Base-by-base conservation (phyloP, 2,888 invertebrate species). In the Lacanobia oleracea region DNA sequence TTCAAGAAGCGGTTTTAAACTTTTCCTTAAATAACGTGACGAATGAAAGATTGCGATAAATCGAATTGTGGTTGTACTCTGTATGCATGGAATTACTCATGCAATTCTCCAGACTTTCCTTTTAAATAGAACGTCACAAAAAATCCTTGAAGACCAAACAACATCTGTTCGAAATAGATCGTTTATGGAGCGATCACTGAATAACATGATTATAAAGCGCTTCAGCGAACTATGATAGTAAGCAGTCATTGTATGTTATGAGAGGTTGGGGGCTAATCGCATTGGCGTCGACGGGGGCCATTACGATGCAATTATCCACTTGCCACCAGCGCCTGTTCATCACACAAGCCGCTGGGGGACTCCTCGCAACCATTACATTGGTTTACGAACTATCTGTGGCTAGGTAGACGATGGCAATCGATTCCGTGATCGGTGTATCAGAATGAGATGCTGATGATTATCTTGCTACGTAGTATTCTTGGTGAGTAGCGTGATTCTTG, bases 221-320 rank as follows among this genome's bases (percentile, higher is more conserved):
- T 67, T 54, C 70, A 71, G 77, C 73, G 75, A 78, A 72, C 64
- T 77, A 61, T 67, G 48, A 45, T 33, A 59, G 54, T 65, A 68
- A 62, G 67, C 65, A 81, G 83, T 72, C 77, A 82, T 82, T 77
- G 80, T 85, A 85, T 87, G 76, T 85, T 80, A 85, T 77, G 78
- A 72, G 85, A 86, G 83, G 86, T 82, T 87, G 81, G 74, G 76
- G 72, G 84, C 82, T 90, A 90, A 90, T 89, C 86, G 81, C 80
- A 86, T 89, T 86, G 86, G 57, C 76, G 77, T 61, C 79, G 82
- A 79, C 76, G 78, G 79, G 79, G 77, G 77, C 79, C 75, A 84
- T 87, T 86, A 87, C 64, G 83, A 79, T 79, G 82, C 83, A 86
- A 88, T 88, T 88, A 88, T 82, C 82, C 84, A 85, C 81, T 87